Evolutionary conservation across 2,888 invertebrate species (phyloP), one percentile per base, ranked within the genome.

Genomic region (Halocaridina rubra): DNA sequence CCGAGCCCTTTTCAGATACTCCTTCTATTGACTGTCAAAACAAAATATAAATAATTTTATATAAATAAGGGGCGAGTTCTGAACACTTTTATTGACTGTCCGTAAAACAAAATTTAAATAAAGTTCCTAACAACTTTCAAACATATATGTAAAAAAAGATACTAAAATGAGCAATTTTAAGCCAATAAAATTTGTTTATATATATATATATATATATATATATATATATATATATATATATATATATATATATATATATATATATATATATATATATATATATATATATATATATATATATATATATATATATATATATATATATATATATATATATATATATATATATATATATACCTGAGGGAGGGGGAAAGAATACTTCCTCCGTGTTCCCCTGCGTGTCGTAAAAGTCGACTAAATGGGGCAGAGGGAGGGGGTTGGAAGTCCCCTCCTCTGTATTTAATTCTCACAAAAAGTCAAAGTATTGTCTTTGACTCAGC

Each of bases 191-290:
- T n/a, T n/a, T n/a, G n/a, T n/a, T n/a, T 57, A n/a, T n/a, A n/a
- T n/a, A n/a, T n/a, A n/a, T n/a, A n/a, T n/a, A n/a, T n/a, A n/a
- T n/a, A n/a, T n/a, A n/a, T n/a, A n/a, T n/a, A n/a, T 77, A 59
- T 59, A 77, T 77, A 59, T 59, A 77, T 59, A 77, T 77, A 77
- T 77, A 77, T 77, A 77, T 69, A 69, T 79, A 69, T 79, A 79
- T 69, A 79, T 46, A 79, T 71, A 46, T 71, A 79, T 77, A 77
- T 77, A 27, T 77, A 77, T 61, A 59, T 77, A 77, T 77, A 77
- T 77, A 59, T 59, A 77, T 77, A 77, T 77, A 77, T 77, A 77
- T 77, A 77, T 77, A 77, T 77, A 57, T 77, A 77, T 77, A 77
- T 77, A 77, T 77, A 77, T 77, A 77, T 77, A 77, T 77, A 77